phyloP scores from a whole-genome alignment of 2,888 invertebrate species.

The Mamestra brassicae region DNA sequence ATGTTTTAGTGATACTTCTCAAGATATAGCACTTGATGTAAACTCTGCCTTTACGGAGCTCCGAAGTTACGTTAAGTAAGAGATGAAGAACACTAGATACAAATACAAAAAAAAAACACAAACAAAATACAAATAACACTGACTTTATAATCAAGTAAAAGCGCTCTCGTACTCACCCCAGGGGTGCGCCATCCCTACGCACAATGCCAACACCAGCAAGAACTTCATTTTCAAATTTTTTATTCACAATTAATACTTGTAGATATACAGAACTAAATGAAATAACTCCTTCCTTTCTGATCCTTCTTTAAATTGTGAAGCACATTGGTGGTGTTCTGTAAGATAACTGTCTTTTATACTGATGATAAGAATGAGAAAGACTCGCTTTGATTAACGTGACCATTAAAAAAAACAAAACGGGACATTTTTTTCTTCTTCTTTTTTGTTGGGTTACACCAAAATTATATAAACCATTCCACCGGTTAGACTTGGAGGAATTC shows the following conservation, averaged over 20 bases:
- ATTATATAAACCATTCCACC: no score
- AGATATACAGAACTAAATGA: neutral
- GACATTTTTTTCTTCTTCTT: neutral
- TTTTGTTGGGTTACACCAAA: no score
- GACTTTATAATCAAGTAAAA: neutral
- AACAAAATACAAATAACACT: neutral
- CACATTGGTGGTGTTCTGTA: neutral
- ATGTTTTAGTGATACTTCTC: no score
- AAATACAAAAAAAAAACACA: neutral
- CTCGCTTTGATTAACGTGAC: neutral
- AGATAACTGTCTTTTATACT: neutral
- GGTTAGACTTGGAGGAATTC: no score
- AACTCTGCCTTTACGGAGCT: no score
- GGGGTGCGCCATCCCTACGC: neutral
- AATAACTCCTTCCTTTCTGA: neutral
- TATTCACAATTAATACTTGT: neutral
- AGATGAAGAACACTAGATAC: neutral
- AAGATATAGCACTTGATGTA: no score
- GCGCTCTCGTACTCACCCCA: neutral
- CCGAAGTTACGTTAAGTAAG: neutral
- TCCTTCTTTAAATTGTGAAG: neutral
- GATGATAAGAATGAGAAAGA: neutral
- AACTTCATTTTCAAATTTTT: neutral
- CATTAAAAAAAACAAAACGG: neutral
- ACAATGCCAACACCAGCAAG: neutral